Evolutionary conservation across 2,113 vertebrate genomes (phyloP).

Genomic region (Gila orcuttii): DNA sequence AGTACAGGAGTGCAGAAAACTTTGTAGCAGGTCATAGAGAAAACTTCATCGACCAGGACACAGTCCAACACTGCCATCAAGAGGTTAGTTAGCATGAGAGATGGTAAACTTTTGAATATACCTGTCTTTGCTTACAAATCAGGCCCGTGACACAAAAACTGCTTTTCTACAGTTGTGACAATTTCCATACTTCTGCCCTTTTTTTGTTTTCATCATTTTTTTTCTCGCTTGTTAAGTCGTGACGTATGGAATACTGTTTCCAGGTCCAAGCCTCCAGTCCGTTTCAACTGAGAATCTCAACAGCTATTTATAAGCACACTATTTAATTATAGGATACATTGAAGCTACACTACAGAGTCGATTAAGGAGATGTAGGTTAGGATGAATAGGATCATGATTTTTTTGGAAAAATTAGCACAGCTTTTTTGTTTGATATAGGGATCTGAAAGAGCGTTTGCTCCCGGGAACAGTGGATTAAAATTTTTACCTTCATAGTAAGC

Average conservation of each 20-base stretch:
- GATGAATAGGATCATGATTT: too few relatives aligned
- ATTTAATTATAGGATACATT: too few relatives aligned
- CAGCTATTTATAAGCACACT: too few relatives aligned
- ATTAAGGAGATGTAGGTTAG: too few relatives aligned
- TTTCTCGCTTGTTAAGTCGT: too few relatives aligned
- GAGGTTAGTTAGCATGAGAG: conserved; percentile 30
- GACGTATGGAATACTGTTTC: too few relatives aligned
- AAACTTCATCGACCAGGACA: conserved; percentile 32
- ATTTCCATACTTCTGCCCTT: neutral
- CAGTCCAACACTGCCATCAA: conserved; percentile 32
- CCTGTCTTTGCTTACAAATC: neutral
- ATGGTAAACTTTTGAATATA: neutral
- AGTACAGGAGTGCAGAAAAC: neutral
- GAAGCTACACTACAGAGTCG: too few relatives aligned
- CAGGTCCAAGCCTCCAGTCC: too few relatives aligned
- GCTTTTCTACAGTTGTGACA: neutral
- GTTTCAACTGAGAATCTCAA: too few relatives aligned
- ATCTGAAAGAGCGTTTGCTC: too few relatives aligned
- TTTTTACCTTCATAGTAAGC: neutral
- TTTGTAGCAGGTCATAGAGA: neutral
- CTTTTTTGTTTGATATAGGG: too few relatives aligned
- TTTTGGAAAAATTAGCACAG: too few relatives aligned
- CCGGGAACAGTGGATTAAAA: neutral
- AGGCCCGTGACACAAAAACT: neutral
- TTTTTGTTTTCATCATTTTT: neutral